These are phyloP conservation scores for Melinopterus prodromus DNA, from an alignment of 2,888 invertebrate species.

Conservation along the genomic window DNA sequence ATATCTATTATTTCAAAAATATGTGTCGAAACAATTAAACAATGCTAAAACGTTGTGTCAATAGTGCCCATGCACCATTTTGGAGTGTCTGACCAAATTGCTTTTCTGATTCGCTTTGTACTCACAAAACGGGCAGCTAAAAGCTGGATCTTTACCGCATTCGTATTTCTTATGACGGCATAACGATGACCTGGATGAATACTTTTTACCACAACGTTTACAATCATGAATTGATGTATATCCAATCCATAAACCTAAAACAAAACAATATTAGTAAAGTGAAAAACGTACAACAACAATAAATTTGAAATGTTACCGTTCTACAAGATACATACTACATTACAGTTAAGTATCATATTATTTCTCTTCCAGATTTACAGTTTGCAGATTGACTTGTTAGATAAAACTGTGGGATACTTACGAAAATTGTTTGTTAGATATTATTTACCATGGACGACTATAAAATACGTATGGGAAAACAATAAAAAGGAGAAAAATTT, in stretches of 20 bases:
- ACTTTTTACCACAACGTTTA: constrained; percentile 30
- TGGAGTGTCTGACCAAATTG: constrained; percentile 32
- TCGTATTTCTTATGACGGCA: constrained; percentile 43
- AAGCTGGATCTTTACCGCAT: constrained; percentile 38
- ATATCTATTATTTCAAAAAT: not conserved
- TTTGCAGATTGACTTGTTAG: no score
- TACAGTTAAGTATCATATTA: no score
- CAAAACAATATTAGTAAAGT: constrained; percentile 11
- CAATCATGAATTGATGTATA: not conserved
- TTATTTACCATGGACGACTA: no score
- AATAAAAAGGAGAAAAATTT: not conserved
- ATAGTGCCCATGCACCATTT: constrained; percentile 27
- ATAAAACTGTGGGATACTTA: no score
- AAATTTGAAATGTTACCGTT: no score
- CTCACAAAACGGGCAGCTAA: constrained; percentile 37
- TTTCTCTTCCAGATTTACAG: no score
- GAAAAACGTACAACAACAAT: no score
- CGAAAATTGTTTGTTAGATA: no score
- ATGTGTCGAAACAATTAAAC: not conserved
- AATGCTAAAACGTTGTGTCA: not conserved
- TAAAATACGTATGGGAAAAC: not conserved
- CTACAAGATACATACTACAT: no score
- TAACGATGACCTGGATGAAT: constrained; percentile 39
- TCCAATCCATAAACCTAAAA: constrained; percentile 12
- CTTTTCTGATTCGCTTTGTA: constrained; percentile 34